A percentile compares a stretch with the other conserved stretches of the same genome.
Conservation (phyloP, 2,888 invertebrate genomes). For the Pyrocoelia pectoralis region DNA sequence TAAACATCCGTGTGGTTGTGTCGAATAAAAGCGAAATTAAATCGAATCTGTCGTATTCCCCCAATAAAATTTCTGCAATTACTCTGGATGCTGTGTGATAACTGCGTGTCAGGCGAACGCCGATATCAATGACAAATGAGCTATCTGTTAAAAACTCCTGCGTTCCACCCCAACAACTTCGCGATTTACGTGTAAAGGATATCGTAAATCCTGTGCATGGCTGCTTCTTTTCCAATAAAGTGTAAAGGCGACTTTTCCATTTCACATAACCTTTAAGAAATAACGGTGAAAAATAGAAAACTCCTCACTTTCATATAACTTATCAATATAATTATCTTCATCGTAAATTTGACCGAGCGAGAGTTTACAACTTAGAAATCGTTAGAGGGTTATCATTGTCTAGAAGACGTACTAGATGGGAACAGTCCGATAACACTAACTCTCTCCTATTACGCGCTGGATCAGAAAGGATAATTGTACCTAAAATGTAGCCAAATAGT, state of each 20-base stretch:
- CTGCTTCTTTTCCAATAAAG: slow-evolving; percentile 54
- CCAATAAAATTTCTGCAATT: slow-evolving; percentile 48
- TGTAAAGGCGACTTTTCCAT: slow-evolving; percentile 45
- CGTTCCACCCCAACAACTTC: slow-evolving; percentile 55
- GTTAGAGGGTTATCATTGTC: slow-evolving; percentile 32
- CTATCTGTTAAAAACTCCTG: slow-evolving; percentile 57
- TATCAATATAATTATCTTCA: slow-evolving; percentile 40
- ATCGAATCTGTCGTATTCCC: slow-evolving; percentile 36
- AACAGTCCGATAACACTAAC: slow-evolving; percentile 29
- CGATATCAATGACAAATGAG: slow-evolving; percentile 57
- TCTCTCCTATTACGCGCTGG: slow-evolving; percentile 29
- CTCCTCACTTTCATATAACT: slow-evolving; percentile 35
- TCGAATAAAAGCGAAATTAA: slow-evolving; percentile 32
- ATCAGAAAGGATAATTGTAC: slow-evolving; percentile 32
- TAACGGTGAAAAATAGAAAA: slow-evolving; percentile 35
- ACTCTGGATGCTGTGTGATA: slow-evolving; percentile 48
- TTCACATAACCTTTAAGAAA: slow-evolving; percentile 35
- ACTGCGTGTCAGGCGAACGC: slow-evolving; percentile 47
- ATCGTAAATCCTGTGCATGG: slow-evolving; percentile 54
- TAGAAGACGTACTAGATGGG: slow-evolving; percentile 29
- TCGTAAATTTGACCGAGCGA: slow-evolving; percentile 32
- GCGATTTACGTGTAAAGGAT: slow-evolving; percentile 55
- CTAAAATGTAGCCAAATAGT: slow-evolving; percentile 30
- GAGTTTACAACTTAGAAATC: slow-evolving; percentile 28
- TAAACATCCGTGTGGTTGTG: slow-evolving; percentile 15